Evolutionary conservation across 2,888 invertebrate genomes (phyloP).

Genomic region (Scaeva pyrastri): DNA sequence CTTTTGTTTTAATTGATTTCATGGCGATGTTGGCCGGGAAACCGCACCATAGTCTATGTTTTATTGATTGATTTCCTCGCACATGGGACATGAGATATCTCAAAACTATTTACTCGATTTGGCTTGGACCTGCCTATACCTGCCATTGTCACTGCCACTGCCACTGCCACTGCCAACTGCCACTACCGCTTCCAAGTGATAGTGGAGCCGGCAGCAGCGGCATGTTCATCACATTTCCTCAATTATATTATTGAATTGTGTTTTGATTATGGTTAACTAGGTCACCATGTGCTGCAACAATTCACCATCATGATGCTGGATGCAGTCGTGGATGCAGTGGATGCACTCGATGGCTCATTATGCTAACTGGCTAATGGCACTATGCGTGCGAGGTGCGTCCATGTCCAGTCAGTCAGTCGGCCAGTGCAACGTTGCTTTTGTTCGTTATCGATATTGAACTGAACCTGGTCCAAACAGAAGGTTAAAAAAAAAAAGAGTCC

Average conservation of each 20-base stretch:
- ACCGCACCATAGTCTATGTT: too few species aligned
- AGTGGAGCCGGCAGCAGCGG: too few species aligned
- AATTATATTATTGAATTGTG: neutral
- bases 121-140: too few species aligned
- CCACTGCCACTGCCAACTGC: too few species aligned
- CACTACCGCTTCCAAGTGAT: too few species aligned
- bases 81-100: too few species aligned
- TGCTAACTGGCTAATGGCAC: neutral
- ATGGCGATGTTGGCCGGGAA: too few species aligned
- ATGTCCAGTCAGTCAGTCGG: too few species aligned
- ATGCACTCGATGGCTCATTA: neutral
- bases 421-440: neutral
- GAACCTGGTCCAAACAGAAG: neutral
- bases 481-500: slow-evolving; percentile 1
- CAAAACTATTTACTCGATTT: too few species aligned
- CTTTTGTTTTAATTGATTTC: too few species aligned
- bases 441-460: neutral
- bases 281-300: neutral
- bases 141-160: too few species aligned
- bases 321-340: neutral
- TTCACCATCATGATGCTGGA: neutral
- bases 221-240: neutral
- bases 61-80: too few species aligned
- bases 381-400: neutral
- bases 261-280: slow-evolving; percentile 10